Conservation (phyloP, 2,797 vertebrate genomes). For the Hypotaenidia philippensis region DNA sequence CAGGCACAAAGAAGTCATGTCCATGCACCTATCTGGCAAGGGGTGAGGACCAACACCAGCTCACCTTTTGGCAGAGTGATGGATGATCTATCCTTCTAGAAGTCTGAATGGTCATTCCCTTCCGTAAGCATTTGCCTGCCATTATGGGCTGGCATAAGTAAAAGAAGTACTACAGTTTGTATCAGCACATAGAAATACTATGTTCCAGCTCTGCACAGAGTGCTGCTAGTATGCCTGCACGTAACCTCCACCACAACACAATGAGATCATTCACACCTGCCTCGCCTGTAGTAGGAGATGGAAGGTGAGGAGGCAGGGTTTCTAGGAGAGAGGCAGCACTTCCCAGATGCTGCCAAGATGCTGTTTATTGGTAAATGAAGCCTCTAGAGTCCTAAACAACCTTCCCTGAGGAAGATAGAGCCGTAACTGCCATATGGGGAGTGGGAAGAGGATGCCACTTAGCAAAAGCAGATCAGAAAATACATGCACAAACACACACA, state of each 20-base stretch:
- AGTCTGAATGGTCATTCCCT: neutral
- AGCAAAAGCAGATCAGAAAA: conserved; percentile 79
- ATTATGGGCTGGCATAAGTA: neutral
- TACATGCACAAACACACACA: conserved; percentile 74
- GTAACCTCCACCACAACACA: conserved; percentile 30
- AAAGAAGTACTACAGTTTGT: neutral
- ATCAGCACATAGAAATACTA: conserved; percentile 49
- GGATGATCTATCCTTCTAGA: neutral
- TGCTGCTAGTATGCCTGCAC: conserved; percentile 41
- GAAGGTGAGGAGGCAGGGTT: conserved; percentile 62
- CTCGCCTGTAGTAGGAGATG: conserved; percentile 53
- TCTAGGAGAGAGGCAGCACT: conserved; percentile 62
- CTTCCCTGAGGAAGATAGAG: conserved; percentile 74
- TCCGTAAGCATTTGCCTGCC: neutral
- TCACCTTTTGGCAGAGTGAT: neutral
- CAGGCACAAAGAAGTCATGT: neutral
- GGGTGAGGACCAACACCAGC: neutral
- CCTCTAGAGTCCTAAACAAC: conserved; percentile 76
- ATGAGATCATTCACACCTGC: conserved; percentile 74
- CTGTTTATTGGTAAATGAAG: conserved; percentile 78
- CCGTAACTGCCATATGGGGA: conserved; percentile 79
- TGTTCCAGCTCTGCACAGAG: neutral
- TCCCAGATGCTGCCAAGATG: conserved; percentile 78
- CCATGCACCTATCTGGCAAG: neutral
- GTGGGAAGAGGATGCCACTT: conserved; percentile 81